phyloP scores from a whole-genome alignment of 2,113 vertebrate species.

The Leptobrachium leishanense region DNA sequence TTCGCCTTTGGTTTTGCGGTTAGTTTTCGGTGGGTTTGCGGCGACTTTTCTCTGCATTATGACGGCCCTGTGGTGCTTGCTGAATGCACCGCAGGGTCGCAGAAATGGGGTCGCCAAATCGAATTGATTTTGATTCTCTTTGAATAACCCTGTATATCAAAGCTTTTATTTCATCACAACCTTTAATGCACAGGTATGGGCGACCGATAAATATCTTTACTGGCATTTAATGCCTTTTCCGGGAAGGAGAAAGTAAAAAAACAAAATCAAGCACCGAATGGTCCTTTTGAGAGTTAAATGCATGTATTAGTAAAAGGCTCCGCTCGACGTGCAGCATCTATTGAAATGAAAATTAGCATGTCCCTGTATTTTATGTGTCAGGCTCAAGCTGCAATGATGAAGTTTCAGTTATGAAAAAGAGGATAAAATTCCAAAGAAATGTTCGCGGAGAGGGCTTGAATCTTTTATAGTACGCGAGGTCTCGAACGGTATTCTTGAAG shows the following conservation, averaged over 20 bases:
- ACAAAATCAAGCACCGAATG: not conserved
- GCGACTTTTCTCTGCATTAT: no score
- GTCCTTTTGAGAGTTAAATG: constrained; percentile 12
- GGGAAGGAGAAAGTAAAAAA: not conserved
- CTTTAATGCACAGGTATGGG: no score
- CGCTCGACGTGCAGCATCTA: constrained; percentile 39
- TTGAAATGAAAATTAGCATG: constrained; percentile 52
- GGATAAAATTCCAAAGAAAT: constrained; percentile 45
- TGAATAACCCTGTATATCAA: no score
- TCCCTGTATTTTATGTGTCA: constrained; percentile 54
- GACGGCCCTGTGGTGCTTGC: no score
- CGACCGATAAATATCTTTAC: no score
- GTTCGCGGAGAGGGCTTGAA: constrained; percentile 43
- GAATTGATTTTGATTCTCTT: no score
- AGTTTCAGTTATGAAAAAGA: constrained; percentile 56
- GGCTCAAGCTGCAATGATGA: constrained; percentile 50
- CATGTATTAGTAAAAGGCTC: constrained; percentile 20
- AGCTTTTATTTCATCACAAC: no score
- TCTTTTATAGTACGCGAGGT: constrained; percentile 45
- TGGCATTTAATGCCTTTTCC: constrained; percentile 7
- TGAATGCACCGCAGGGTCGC: no score
- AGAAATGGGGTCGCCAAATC: no score
- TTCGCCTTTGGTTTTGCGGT: no score
- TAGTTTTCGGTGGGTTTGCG: no score
- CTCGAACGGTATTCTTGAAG: constrained; percentile 80